A percentile compares a stretch with the other conserved stretches of the same genome.
Evolutionary conservation across 1,140 invertebrate species (phyloP).

Genomic region (Macrostomum lignano): DNA sequence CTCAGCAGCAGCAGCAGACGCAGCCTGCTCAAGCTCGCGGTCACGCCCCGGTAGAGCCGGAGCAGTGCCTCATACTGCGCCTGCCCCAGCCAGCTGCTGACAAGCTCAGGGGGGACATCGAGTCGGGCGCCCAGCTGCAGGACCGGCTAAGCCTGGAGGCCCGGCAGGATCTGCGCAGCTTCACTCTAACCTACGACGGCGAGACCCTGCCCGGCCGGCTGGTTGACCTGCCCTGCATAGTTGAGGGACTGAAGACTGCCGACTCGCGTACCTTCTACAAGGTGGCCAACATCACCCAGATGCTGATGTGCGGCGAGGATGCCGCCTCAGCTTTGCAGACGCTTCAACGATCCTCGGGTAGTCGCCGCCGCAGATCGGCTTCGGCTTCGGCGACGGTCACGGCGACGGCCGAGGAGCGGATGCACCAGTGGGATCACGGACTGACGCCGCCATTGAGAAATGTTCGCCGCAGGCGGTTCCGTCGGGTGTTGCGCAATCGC

Average conservation of each 20-base stretch:
- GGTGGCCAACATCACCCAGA: conserved; percentile 64
- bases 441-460: conserved; percentile 75
- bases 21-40: no score
- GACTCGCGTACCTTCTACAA: conserved; percentile 87
- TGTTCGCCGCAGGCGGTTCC: conserved; percentile 59
- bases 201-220: conserved; percentile 29
- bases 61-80: conserved; percentile 4
- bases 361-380: conserved; percentile 3
- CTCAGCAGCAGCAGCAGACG: no score
- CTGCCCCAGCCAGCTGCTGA: conserved; percentile 1
- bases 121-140: neutral
- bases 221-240: conserved; percentile 62
- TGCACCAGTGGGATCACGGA: conserved; percentile 9
- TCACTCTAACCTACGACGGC: neutral
- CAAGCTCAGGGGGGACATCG: conserved; percentile 2
- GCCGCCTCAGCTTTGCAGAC: conserved; percentile 4
- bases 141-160: conserved; percentile 1
- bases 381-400: neutral
- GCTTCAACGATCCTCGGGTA: conserved; percentile 5
- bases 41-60: no score
- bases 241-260: conserved; percentile 75
- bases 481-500: conserved; percentile 88
- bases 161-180: neutral
- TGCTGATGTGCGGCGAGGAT: conserved; percentile 20
- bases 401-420: neutral